Percentiles rank a stretch among this genome's conserved stretches.
These are phyloP conservation scores for Mustela nigripes DNA, from an alignment of 2,113 vertebrate genomes.

Conservation along the genomic window DNA sequence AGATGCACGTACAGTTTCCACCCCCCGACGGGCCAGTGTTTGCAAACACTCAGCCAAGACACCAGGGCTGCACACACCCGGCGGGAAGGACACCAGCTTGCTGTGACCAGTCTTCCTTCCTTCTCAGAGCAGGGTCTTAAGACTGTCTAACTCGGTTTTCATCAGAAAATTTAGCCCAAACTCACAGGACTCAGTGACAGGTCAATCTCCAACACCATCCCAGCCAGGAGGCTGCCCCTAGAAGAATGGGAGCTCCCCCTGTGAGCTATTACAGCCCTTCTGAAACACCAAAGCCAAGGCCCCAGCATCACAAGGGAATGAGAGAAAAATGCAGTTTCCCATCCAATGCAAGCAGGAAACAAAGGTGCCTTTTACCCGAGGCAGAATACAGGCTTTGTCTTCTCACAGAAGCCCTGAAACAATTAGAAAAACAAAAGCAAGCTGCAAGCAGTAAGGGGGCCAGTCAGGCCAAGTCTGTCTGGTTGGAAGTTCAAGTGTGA, in stretches of 20 bases:
- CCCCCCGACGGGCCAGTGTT: rapidly evolving
- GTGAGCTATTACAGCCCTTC: rapidly evolving
- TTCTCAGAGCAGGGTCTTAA: not conserved
- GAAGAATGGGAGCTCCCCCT: rapidly evolving
- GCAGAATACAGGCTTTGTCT: not conserved
- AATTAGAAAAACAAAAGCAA: not conserved
- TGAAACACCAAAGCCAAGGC: not conserved
- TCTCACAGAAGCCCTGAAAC: not conserved
- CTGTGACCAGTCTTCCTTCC: not conserved
- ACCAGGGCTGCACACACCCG: rapidly evolving
- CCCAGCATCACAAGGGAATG: not conserved
- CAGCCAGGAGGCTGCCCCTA: not conserved
- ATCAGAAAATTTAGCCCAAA: not conserved
- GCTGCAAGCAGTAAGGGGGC: not conserved
- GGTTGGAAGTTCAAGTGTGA: not conserved
- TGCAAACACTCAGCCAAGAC: rapidly evolving
- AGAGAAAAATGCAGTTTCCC: not conserved
- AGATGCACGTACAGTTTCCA: rapidly evolving
- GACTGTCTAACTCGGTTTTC: too few species aligned
- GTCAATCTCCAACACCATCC: rapidly evolving
- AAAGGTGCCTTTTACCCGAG: not conserved
- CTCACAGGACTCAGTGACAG: rapidly evolving
- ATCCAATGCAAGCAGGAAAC: rapidly evolving
- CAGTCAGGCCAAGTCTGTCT: not conserved
- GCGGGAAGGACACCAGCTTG: not conserved